Percentiles rank a stretch among this genome's conserved stretches.
Conservation (phyloP, 2,888 invertebrate species). For the Polyploca ridens region DNA sequence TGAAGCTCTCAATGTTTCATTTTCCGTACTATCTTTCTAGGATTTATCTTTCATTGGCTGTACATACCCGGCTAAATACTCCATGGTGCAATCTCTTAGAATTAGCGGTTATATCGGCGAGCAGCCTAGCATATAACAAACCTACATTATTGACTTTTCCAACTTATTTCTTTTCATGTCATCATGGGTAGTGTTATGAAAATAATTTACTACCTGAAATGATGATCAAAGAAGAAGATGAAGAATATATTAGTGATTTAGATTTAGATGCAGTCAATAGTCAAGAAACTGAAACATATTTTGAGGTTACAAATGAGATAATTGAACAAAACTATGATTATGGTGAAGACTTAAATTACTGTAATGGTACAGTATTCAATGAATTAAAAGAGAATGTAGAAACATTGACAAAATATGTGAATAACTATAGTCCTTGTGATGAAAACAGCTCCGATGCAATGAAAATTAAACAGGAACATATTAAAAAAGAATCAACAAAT, state of each 20-base stretch:
- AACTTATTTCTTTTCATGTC: neutral
- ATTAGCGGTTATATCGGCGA: neutral
- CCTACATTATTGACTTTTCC: too few species aligned
- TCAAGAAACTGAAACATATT: neutral
- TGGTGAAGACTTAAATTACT: neutral
- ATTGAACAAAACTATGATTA: neutral
- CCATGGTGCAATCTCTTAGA: too few species aligned
- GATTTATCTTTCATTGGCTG: too few species aligned
- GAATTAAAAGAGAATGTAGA: neutral
- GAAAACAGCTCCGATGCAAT: neutral
- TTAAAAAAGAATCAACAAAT: neutral
- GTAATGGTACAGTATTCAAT: neutral
- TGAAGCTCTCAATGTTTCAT: too few species aligned
- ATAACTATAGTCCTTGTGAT: neutral
- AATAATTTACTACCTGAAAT: neutral
- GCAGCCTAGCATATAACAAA: neutral
- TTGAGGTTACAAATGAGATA: neutral
- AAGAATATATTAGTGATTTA: neutral
- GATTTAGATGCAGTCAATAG: neutral
- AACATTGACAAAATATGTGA: neutral
- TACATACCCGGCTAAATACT: too few species aligned
- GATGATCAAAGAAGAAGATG: neutral
- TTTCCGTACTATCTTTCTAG: too few species aligned
- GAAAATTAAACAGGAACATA: neutral
- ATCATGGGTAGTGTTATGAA: neutral